Evolutionary conservation across 1,140 invertebrate genomes (phyloP).

Genomic region (Sipha flava): DNA sequence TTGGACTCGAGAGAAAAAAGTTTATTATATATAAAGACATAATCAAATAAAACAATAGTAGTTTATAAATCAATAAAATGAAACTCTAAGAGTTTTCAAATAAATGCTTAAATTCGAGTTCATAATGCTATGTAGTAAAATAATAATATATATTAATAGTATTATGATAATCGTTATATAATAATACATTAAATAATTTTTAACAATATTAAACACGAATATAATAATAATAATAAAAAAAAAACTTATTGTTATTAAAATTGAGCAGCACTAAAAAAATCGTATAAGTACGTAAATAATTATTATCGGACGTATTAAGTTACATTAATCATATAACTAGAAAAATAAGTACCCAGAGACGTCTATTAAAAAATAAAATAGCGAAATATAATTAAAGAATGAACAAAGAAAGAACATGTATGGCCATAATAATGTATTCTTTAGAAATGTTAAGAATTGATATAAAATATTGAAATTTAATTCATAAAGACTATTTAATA

Average conservation of each 20-base stretch:
- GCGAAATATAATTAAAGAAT: not conserved
- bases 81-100: slow-evolving; percentile 2
- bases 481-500: not conserved
- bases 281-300: not conserved
- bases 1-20: not conserved
- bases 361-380: not conserved
- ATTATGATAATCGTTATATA: not conserved
- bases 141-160: not conserved
- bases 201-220: not conserved
- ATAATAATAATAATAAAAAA: slow-evolving; percentile 16
- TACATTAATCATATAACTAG: not conserved
- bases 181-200: not conserved
- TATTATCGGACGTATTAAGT: slow-evolving; percentile 19
- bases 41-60: not conserved
- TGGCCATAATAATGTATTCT: not conserved
- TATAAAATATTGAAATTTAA: slow-evolving; percentile 9
- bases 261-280: slow-evolving; percentile 23
- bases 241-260: not conserved
- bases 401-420: not conserved
- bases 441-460: not conserved
- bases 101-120: slow-evolving; percentile 7
- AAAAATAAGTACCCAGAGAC: not conserved
- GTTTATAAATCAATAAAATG: not conserved
- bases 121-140: not conserved
- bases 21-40: not conserved